Percentiles rank a stretch among this genome's conserved stretches.
These are phyloP conservation scores for Lordiphosa clarofinis DNA, from an alignment of 1,140 invertebrate genomes.

Conservation along the genomic window DNA sequence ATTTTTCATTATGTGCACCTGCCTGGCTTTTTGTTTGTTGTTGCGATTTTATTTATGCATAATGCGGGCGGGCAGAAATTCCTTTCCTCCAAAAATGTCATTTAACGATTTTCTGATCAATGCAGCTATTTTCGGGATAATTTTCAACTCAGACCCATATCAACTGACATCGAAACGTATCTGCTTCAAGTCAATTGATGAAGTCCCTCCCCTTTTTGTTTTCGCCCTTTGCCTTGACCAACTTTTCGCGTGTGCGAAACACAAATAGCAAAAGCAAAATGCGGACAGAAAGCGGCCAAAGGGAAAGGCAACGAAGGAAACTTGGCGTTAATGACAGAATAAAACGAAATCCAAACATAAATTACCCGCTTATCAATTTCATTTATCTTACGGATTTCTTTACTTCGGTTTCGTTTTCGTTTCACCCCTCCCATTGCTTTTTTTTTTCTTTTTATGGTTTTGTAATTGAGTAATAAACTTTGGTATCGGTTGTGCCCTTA, in stretches of 20 bases:
- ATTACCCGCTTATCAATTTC: slow-evolving; percentile 79
- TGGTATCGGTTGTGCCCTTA: slow-evolving; percentile 46
- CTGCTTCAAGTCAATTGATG: slow-evolving; percentile 8
- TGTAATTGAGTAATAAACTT: slow-evolving; percentile 79
- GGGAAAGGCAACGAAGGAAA: slow-evolving; percentile 22
- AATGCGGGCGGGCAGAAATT: slow-evolving; percentile 31
- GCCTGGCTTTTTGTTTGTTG: slow-evolving; percentile 19
- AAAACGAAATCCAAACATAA: slow-evolving; percentile 79
- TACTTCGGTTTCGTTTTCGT: slow-evolving; percentile 31
- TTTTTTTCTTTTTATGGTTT: slow-evolving; percentile 72
- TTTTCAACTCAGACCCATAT: slow-evolving; percentile 2
- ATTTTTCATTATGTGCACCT: slow-evolving; percentile 68
- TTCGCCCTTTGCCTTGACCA: slow-evolving; percentile 35
- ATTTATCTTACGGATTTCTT: slow-evolving; percentile 76
- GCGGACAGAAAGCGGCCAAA: slow-evolving; percentile 15
- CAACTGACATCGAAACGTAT: neutral
- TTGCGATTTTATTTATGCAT: slow-evolving; percentile 68
- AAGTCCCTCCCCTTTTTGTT: neutral
- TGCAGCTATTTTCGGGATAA: slow-evolving; percentile 5
- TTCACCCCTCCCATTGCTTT: slow-evolving; percentile 16
- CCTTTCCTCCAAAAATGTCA: slow-evolving; percentile 19
- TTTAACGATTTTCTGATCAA: slow-evolving; percentile 47
- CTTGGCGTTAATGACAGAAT: slow-evolving; percentile 75
- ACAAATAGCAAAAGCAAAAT: slow-evolving; percentile 21
- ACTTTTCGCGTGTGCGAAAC: slow-evolving; percentile 16